Percentiles rank a stretch among this genome's conserved stretches.
Conservation (phyloP, 53 echinoderm and acorn worm species). For the Paelopatides confundens region DNA sequence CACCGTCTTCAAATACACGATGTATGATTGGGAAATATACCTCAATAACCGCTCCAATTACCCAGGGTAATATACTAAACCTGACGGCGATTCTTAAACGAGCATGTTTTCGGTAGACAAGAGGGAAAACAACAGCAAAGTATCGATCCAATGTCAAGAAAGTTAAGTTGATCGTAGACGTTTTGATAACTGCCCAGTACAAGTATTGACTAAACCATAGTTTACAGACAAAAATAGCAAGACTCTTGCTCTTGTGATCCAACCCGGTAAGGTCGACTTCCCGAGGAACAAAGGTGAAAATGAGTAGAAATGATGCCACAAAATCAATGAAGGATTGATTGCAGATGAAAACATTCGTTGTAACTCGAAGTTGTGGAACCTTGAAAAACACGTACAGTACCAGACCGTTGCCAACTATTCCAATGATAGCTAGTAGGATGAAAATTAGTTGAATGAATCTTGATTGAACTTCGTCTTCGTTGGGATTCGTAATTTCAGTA, state of each 20-base stretch:
- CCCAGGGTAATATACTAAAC: neutral
- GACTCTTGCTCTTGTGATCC: neutral
- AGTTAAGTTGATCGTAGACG: conserved; percentile 1
- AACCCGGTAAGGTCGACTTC: neutral
- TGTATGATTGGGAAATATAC: neutral
- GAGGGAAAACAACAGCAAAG: conserved; percentile 4
- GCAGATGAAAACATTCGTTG: neutral
- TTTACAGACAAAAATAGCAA: neutral
- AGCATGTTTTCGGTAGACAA: neutral
- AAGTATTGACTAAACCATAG: conserved; percentile 1
- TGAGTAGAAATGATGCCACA: neutral
- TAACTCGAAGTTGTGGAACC: conserved; percentile 8
- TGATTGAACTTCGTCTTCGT: too few species aligned
- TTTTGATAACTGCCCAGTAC: neutral
- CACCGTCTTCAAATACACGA: neutral
- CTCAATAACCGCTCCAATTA: neutral
- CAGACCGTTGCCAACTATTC: conserved; percentile 2
- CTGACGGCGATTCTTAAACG: neutral
- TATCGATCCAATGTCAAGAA: conserved; percentile 32
- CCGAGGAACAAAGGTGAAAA: neutral
- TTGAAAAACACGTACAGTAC: conserved; percentile 31
- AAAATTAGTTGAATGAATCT: too few species aligned
- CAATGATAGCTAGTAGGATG: neutral
- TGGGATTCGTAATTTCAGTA: too few species aligned
- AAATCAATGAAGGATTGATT: conserved; percentile 16